A percentile compares a stretch with the other conserved stretches of the same genome.
These are phyloP conservation scores for Cyrtorhinus lividipennis DNA, from an alignment of 1,140 invertebrate genomes.

Conservation along the genomic window DNA sequence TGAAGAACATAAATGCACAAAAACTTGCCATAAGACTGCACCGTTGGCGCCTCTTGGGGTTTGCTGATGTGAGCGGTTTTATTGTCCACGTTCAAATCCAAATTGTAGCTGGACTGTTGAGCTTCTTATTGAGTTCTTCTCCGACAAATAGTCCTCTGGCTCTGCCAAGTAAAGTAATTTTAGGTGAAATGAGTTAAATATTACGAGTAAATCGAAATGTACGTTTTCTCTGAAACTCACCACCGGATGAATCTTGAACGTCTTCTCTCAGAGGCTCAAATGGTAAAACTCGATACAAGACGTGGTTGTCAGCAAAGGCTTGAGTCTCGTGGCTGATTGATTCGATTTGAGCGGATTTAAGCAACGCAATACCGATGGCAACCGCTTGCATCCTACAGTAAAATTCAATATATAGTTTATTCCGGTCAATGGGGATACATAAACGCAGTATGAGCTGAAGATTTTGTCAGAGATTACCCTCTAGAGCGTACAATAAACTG, in stretches of 20 bases:
- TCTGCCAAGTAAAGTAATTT: neutral
- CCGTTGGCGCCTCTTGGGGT: slow-evolving; percentile 16
- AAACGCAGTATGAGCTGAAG: neutral
- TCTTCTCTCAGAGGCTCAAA: slow-evolving; percentile 8
- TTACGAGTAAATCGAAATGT: neutral
- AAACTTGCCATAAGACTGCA: too few relatives aligned
- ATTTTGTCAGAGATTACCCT: slow-evolving; percentile 3
- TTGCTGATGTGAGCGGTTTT: slow-evolving; percentile 37
- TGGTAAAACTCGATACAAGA: slow-evolving; percentile 22
- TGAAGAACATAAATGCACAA: too few relatives aligned
- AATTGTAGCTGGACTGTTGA: slow-evolving; percentile 45
- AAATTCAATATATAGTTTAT: too few relatives aligned
- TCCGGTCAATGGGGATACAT: neutral
- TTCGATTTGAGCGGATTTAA: slow-evolving; percentile 64
- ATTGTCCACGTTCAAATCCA: slow-evolving; percentile 49
- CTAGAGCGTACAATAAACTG: slow-evolving; percentile 12
- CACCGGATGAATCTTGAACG: neutral
- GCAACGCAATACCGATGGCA: slow-evolving; percentile 62
- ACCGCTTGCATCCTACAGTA: slow-evolving; percentile 53
- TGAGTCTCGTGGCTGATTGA: slow-evolving; percentile 38
- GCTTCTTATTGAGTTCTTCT: slow-evolving; percentile 31
- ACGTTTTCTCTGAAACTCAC: too few relatives aligned
- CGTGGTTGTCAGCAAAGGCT: slow-evolving; percentile 23
- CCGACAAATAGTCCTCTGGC: neutral
- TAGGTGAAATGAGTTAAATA: too few relatives aligned